Conservation (phyloP, 2,888 invertebrate species). For the Tipula vernalis region DNA sequence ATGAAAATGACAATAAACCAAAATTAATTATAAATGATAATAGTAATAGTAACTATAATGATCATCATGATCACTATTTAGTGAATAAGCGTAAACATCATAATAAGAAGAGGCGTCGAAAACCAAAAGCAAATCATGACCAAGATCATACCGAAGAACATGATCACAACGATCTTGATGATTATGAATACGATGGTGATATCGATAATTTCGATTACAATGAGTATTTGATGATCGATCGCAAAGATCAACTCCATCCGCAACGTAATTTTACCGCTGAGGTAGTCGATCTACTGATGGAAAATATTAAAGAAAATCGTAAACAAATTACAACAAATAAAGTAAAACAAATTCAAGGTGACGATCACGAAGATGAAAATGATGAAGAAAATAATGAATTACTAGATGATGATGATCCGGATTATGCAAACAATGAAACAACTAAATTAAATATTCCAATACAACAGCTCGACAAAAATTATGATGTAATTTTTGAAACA, state of each 20-base stretch:
- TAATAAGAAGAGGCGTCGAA: conserved; percentile 21
- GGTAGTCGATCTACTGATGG: background rate
- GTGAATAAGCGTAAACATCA: conserved; percentile 21
- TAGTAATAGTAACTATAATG: conserved; percentile 10
- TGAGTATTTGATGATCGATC: background rate
- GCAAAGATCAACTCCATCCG: background rate
- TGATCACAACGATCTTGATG: conserved; percentile 21
- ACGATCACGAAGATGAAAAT: conserved; percentile 15
- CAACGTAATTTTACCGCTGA: background rate
- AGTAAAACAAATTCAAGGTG: background rate
- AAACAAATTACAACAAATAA: background rate
- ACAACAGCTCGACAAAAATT: conserved; percentile 10
- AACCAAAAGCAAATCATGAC: conserved; percentile 20
- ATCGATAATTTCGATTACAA: conserved; percentile 14
- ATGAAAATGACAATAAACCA: conserved; percentile 16
- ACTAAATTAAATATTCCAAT: background rate
- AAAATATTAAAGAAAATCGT: background rate
- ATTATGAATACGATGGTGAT: conserved; percentile 19
- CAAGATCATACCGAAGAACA: conserved; percentile 22
- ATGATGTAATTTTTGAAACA: conserved; percentile 12
- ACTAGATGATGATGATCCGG: conserved; percentile 14
- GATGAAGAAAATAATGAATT: background rate
- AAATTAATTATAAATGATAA: background rate
- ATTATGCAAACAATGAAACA: conserved; percentile 14
- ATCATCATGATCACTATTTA: conserved; percentile 25